Conservation (phyloP, 2,888 invertebrate genomes). For the Pyrgus malvae region DNA sequence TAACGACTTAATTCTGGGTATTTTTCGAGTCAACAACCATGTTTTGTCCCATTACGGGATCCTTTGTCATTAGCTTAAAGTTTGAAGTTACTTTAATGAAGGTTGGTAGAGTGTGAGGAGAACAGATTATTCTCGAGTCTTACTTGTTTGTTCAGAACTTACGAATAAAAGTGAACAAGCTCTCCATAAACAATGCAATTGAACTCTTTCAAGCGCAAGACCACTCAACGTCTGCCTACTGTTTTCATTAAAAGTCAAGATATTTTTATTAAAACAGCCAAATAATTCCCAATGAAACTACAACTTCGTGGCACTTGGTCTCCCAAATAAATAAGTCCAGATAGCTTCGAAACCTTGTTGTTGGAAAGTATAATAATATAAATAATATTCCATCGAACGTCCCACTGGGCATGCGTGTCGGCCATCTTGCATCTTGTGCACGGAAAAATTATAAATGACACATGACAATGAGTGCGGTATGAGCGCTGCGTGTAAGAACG, state of each 20-base stretch:
- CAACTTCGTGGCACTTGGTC: slow-evolving; percentile 2
- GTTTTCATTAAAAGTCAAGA: slow-evolving; percentile 12
- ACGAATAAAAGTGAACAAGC: no score
- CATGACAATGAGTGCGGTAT: neutral
- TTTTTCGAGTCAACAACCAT: no score
- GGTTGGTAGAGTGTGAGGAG: no score
- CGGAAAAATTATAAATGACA: slow-evolving; percentile 13
- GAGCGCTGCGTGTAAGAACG: neutral
- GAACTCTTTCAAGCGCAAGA: slow-evolving; percentile 6
- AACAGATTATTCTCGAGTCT: no score
- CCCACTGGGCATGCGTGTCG: slow-evolving; percentile 15
- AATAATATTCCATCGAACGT: slow-evolving; percentile 12
- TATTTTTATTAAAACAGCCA: no score
- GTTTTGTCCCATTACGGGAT: no score
- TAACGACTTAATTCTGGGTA: no score
- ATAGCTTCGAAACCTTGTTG: slow-evolving; percentile 15
- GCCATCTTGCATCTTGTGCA: slow-evolving; percentile 14
- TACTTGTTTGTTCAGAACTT: no score
- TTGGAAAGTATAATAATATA: slow-evolving; percentile 22
- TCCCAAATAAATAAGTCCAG: slow-evolving; percentile 16
- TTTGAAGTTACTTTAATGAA: no score
- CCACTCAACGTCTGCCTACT: neutral
- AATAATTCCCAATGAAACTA: no score
- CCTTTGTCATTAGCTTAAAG: no score
- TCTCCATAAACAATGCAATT: slow-evolving; percentile 19